phyloP scores from a whole-genome alignment of 2,888 invertebrate species.

The Ecliptopera silaceata region DNA sequence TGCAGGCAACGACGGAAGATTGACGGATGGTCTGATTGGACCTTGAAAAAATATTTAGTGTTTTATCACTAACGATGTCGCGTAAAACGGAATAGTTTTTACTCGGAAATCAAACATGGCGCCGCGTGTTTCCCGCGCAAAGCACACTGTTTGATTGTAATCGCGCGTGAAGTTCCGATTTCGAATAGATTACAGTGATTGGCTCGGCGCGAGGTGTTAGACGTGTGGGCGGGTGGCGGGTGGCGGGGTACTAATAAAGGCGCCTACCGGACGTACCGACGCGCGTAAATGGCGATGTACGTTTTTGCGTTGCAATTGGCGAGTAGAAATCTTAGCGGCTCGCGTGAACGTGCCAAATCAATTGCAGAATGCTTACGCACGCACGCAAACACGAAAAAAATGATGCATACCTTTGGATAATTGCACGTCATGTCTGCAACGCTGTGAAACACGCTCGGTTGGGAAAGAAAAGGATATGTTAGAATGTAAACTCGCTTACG shows the following conservation, averaged over 20 bases:
- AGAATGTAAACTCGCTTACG: constrained; percentile 15
- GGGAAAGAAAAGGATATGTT: constrained; percentile 21
- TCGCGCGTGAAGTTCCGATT: constrained; percentile 66
- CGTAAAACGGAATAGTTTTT: constrained; percentile 45
- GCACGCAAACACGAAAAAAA: constrained; percentile 48
- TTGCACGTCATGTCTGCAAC: constrained; percentile 48
- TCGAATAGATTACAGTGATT: constrained; percentile 69
- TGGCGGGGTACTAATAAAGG: constrained; percentile 49
- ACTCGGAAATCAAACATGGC: constrained; percentile 46
- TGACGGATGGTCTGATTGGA: constrained; percentile 70
- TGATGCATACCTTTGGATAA: constrained; percentile 54
- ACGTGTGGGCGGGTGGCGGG: constrained; percentile 47
- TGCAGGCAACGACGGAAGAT: constrained; percentile 51
- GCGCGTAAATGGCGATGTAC: constrained; percentile 51
- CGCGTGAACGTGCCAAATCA: constrained; percentile 55
- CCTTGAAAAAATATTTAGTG: constrained; percentile 64
- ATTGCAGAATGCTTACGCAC: constrained; percentile 50
- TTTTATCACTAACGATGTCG: constrained; percentile 54
- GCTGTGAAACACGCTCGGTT: constrained; percentile 23
- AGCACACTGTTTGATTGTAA: constrained; percentile 53
- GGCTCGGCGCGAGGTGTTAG: constrained; percentile 43
- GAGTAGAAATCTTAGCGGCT: constrained; percentile 50
- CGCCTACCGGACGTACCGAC: constrained; percentile 52
- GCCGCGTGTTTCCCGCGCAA: constrained; percentile 49
- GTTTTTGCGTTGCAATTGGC: constrained; percentile 58